These are phyloP conservation scores for Copidosoma aretas DNA, from an alignment of 2,888 invertebrate genomes.

Conservation along the genomic window DNA sequence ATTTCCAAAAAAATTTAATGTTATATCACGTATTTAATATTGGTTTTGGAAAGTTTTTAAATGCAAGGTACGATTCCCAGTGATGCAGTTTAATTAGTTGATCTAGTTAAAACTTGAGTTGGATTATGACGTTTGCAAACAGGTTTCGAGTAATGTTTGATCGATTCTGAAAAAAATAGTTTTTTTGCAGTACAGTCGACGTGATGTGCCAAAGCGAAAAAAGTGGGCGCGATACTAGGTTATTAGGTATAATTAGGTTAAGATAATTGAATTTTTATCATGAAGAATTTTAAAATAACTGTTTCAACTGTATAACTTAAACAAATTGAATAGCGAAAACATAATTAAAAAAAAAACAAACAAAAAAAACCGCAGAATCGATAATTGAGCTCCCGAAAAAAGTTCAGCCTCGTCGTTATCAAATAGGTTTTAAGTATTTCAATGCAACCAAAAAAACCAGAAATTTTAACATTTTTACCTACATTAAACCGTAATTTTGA, in stretches of 20 bases:
- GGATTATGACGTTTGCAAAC: background rate
- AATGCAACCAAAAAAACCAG: slow-evolving; percentile 36
- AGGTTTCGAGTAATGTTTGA: too few relatives aligned
- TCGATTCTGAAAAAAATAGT: slow-evolving; percentile 8
- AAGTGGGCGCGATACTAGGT: slow-evolving; percentile 26
- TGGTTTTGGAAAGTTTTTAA: too few relatives aligned
- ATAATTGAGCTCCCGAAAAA: slow-evolving; percentile 30
- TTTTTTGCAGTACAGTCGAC: slow-evolving; percentile 18
- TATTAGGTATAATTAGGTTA: slow-evolving; percentile 32
- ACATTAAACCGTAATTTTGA: slow-evolving; percentile 19
- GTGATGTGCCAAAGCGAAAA: slow-evolving; percentile 3
- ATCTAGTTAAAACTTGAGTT: slow-evolving; percentile 23
- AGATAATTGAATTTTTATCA: slow-evolving; percentile 27
- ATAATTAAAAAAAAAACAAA: slow-evolving; percentile 14
- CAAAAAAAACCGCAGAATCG: slow-evolving; percentile 18
- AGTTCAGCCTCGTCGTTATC: slow-evolving; percentile 22
- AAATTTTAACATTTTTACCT: slow-evolving; percentile 29
- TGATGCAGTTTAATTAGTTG: slow-evolving; percentile 16
- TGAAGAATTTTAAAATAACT: slow-evolving; percentile 28
- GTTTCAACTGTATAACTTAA: slow-evolving; percentile 19
- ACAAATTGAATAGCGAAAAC: slow-evolving; percentile 13
- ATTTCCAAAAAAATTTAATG: too few relatives aligned
- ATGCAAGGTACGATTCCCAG: too few relatives aligned
- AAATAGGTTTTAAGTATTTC: slow-evolving; percentile 24
- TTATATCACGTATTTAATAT: too few relatives aligned